phyloP scores from a whole-genome alignment of 2,113 vertebrate species.

The Synodontis membranacea region DNA sequence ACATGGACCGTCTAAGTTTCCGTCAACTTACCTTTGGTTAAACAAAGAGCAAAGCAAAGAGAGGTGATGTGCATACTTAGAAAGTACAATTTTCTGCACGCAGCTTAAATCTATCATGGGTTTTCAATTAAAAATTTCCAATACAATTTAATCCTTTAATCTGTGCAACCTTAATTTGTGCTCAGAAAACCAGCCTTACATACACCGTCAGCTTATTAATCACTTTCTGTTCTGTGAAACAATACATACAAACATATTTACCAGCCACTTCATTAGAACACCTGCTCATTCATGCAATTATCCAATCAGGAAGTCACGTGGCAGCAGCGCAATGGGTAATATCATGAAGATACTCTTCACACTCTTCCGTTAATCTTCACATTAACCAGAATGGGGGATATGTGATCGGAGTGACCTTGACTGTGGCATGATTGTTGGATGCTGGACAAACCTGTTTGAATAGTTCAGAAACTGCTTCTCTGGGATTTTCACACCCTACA shows the following conservation, averaged over 20 bases:
- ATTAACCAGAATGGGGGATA: neutral
- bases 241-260: neutral
- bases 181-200: constrained; percentile 7
- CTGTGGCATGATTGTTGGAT: neutral
- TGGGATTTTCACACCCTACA: no score
- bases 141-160: neutral
- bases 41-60: constrained; percentile 43
- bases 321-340: neutral
- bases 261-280: neutral
- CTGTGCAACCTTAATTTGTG: constrained; percentile 10
- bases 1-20: constrained; percentile 13
- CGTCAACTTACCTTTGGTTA: constrained; percentile 69
- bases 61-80: neutral
- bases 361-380: neutral
- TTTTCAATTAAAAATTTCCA: neutral
- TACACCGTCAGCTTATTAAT: neutral
- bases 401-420: neutral
- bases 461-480: neutral
- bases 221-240: neutral
- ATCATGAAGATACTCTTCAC: neutral
- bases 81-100: neutral
- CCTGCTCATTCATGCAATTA: neutral
- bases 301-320: neutral
- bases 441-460: neutral
- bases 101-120: neutral